phyloP scores from a whole-genome alignment of 2,113 vertebrate genomes.

The Eubucco bourcierii region DNA sequence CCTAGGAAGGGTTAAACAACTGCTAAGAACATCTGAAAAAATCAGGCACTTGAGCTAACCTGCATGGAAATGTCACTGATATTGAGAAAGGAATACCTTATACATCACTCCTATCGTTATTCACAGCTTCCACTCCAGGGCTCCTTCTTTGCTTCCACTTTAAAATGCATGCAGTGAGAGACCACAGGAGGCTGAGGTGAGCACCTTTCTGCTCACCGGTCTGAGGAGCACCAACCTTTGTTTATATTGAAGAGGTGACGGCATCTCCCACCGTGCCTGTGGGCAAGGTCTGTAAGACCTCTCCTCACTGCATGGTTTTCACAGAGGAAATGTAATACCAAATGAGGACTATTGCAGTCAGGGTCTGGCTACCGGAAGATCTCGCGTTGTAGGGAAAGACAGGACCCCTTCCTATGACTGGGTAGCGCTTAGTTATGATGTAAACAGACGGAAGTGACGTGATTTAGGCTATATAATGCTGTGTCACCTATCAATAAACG shows the following conservation, averaged over 20 bases:
- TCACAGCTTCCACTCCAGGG: not conserved
- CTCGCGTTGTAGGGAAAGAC: too few species aligned
- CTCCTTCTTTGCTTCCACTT: not conserved
- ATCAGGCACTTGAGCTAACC: not conserved
- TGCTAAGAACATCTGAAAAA: not conserved
- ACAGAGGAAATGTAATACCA: not conserved
- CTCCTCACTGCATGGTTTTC: not conserved
- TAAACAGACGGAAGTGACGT: too few species aligned
- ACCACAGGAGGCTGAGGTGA: not conserved
- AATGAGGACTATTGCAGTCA: not conserved
- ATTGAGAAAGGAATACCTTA: not conserved
- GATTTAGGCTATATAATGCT: too few species aligned
- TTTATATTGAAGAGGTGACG: fast-evolving
- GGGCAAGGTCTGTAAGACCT: not conserved
- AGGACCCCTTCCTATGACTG: too few species aligned
- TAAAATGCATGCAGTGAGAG: not conserved
- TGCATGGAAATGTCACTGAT: not conserved
- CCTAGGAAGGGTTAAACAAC: not conserved
- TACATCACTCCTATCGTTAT: not conserved
- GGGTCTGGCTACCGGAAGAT: too few species aligned
- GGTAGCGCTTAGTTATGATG: too few species aligned
- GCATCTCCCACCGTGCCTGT: not conserved
- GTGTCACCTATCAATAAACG: too few species aligned
- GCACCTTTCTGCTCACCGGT: fast-evolving
- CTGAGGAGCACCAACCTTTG: fast-evolving